Percentiles rank a stretch among this genome's conserved stretches.
Conservation (phyloP, 2,113 vertebrate genomes). For the Azemiops feae region DNA sequence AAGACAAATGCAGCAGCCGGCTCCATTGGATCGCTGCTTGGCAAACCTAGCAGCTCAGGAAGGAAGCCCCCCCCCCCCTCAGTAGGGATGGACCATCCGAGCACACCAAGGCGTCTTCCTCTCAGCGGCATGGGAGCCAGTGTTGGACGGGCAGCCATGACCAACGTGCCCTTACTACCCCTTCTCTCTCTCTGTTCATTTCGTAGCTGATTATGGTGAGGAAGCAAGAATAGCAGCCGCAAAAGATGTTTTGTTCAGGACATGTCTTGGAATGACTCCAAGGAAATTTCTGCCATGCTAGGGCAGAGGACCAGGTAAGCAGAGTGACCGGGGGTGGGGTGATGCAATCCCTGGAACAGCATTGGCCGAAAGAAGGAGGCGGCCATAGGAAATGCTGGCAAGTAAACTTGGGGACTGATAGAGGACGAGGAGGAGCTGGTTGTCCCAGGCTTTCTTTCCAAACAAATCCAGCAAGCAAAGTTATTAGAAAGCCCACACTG, state of each 20-base stretch:
- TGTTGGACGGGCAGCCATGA: background rate
- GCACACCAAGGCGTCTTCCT: background rate
- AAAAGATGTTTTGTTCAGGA: slow-evolving; percentile 43
- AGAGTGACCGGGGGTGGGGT: background rate
- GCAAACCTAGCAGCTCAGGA: background rate
- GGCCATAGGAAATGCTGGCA: background rate
- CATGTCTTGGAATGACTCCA: background rate
- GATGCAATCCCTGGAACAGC: background rate
- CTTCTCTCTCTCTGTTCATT: background rate
- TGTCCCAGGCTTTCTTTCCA: slow-evolving; percentile 28
- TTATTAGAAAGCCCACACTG: background rate
- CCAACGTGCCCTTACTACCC: background rate
- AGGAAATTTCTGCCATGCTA: background rate
- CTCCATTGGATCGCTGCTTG: background rate
- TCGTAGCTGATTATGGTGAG: rapidly evolving
- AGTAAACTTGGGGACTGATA: background rate
- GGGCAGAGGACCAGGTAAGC: background rate
- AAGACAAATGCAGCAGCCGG: background rate
- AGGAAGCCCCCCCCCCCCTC: background rate
- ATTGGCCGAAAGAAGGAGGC: no score
- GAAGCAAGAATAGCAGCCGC: slow-evolving; percentile 20
- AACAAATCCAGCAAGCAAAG: background rate
- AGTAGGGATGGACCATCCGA: background rate
- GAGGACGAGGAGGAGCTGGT: background rate
- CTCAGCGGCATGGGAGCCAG: background rate